Conservation (phyloP, 2,797 vertebrate genomes). For the Rhinophrynus dorsalis region DNA sequence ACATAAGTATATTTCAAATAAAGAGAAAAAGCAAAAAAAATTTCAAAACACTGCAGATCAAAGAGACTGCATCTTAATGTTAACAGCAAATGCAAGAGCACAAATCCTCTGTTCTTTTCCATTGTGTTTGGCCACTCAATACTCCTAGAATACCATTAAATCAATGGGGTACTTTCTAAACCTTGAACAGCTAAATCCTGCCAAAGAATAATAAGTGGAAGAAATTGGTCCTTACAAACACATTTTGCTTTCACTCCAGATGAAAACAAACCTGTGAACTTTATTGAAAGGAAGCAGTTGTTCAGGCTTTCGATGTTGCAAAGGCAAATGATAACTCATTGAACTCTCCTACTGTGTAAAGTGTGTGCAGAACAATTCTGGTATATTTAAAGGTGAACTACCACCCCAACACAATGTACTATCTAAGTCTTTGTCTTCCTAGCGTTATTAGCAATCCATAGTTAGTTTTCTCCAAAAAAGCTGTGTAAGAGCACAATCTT, state of each 20-base stretch:
- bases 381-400: no score
- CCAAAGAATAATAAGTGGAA: conserved; percentile 47
- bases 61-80: conserved; percentile 48
- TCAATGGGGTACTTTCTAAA: conserved; percentile 49
- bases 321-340: conserved; percentile 37
- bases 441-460: no score
- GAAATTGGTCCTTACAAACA: conserved; percentile 50
- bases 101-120: conserved; percentile 34
- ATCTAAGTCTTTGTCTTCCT: no score
- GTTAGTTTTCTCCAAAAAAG: no score
- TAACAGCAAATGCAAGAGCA: conserved; percentile 41
- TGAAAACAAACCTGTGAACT: conserved; percentile 51
- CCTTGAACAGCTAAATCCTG: conserved; percentile 52
- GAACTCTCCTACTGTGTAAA: conserved; percentile 35
- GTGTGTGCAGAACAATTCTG: conserved; percentile 30
- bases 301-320: conserved; percentile 33
- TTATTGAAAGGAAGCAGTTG: conserved; percentile 43
- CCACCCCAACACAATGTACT: no score
- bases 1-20: conserved; percentile 34
- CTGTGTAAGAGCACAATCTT: no score
- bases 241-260: conserved; percentile 50
- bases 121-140: conserved; percentile 30
- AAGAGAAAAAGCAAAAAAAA: conserved; percentile 45
- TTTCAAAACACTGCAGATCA: conserved; percentile 45
- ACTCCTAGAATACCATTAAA: conserved; percentile 53